These are phyloP conservation scores for Thaleichthys pacificus DNA, from an alignment of 2,797 vertebrate species.

Conservation along the genomic window DNA sequence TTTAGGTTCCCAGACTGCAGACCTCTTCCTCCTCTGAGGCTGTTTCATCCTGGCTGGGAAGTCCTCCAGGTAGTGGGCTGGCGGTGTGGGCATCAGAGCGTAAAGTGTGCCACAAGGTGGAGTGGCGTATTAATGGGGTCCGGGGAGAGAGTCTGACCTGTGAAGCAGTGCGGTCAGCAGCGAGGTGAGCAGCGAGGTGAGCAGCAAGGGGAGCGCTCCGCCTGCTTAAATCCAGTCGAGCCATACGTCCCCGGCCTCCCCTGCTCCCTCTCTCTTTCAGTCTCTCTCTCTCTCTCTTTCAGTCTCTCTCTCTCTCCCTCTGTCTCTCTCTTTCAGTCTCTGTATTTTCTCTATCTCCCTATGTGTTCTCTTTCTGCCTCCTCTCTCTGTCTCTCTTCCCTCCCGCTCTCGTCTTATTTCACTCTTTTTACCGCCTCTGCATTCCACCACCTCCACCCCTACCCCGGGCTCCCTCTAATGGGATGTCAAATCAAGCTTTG, in stretches of 20 bases:
- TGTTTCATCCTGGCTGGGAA: slow-evolving; percentile 48
- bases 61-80: background rate
- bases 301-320: too few species aligned
- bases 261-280: background rate
- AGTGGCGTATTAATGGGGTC: slow-evolving; percentile 11
- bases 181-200: background rate
- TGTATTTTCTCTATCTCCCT: background rate
- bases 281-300: background rate
- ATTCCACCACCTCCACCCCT: background rate
- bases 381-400: background rate
- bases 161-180: slow-evolving; percentile 5
- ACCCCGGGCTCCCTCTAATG: slow-evolving; percentile 47
- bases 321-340: background rate
- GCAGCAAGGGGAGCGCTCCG: slow-evolving; percentile 5
- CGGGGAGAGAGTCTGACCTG: background rate
- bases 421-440: background rate
- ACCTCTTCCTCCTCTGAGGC: slow-evolving; percentile 46
- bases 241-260: slow-evolving; percentile 21
- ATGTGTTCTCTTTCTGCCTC: background rate
- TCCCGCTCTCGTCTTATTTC: background rate
- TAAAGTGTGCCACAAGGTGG: slow-evolving; percentile 9
- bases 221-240: slow-evolving; percentile 66
- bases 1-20: too few species aligned
- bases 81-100: background rate
- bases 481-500: slow-evolving; percentile 69